phyloP scores from a whole-genome alignment of 2,113 vertebrate genomes.

The Thunnus thynnus region DNA sequence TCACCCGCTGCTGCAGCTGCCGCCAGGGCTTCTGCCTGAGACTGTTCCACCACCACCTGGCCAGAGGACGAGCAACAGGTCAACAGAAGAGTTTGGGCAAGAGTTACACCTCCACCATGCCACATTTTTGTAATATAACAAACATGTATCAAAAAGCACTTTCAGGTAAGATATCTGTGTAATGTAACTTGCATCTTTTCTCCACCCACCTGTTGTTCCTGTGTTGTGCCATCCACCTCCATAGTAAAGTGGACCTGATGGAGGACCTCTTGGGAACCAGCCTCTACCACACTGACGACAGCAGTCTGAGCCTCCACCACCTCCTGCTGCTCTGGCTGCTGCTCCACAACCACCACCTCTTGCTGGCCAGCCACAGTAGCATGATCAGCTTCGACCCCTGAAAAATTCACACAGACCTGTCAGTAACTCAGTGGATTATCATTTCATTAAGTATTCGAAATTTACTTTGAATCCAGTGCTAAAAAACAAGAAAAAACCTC shows the following conservation, averaged over 20 bases:
- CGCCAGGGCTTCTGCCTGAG: conserved; percentile 75
- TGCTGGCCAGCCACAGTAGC: conserved; percentile 46
- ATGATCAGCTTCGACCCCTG: conserved; percentile 81
- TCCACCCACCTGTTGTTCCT: conserved; percentile 78
- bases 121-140: background rate
- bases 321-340: conserved; percentile 65
- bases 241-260: conserved; percentile 94
- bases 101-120: background rate
- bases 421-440: background rate
- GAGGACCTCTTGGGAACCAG: conserved; percentile 90
- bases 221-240: conserved; percentile 85
- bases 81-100: background rate
- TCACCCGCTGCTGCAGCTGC: conserved; percentile 84
- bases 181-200: background rate
- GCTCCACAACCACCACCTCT: conserved; percentile 70
- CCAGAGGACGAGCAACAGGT: background rate
- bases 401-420: conserved; percentile 25
- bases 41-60: conserved; percentile 80
- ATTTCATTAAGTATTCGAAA: background rate
- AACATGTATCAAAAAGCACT: background rate
- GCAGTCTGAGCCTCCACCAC: conserved; percentile 80
- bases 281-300: conserved; percentile 91
- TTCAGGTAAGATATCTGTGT: background rate
- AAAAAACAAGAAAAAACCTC: background rate
- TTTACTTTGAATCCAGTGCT: background rate